A percentile compares a stretch with the other conserved stretches of the same genome.
phyloP scores from a whole-genome alignment of 2,797 vertebrate genomes.

The Pterois miles region DNA sequence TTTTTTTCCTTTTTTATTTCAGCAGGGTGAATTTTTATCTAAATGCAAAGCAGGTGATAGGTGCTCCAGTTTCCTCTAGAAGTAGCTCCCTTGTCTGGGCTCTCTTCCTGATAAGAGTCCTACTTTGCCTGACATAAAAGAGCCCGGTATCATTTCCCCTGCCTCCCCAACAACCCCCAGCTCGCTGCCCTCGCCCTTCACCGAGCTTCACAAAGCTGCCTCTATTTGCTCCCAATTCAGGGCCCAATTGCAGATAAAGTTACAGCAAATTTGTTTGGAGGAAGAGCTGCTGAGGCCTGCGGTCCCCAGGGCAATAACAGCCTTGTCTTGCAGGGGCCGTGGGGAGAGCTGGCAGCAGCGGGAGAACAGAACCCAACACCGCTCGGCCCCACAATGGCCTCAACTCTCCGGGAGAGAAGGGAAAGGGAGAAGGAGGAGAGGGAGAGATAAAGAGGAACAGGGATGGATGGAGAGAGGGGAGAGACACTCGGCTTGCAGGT shows the following conservation, averaged over 20 bases:
- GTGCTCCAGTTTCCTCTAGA: slow-evolving; percentile 86
- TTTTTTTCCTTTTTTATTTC: slow-evolving; percentile 74
- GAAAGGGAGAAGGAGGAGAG: slow-evolving; percentile 34
- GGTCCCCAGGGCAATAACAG: slow-evolving; percentile 92
- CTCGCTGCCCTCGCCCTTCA: slow-evolving; percentile 84
- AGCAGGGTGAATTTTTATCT: slow-evolving; percentile 85
- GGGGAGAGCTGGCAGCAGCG: slow-evolving; percentile 80
- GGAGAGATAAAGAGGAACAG: slow-evolving; percentile 78
- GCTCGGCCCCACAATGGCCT: slow-evolving; percentile 87
- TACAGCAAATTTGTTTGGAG: slow-evolving; percentile 99
- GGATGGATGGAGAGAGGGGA: slow-evolving; percentile 61
- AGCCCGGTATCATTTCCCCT: slow-evolving; percentile 87
- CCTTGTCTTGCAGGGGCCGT: slow-evolving; percentile 87
- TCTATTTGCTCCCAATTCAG: slow-evolving; percentile 93
- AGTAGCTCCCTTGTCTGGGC: slow-evolving; percentile 89
- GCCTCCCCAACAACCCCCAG: slow-evolving; percentile 81
- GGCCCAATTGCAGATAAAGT: slow-evolving; percentile 99
- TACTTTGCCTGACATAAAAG: slow-evolving; percentile 90
- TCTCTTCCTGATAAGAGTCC: slow-evolving; percentile 88
- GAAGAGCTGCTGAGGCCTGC: slow-evolving; percentile 94
- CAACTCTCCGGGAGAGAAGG: slow-evolving; percentile 82
- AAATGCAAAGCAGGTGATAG: slow-evolving; percentile 91
- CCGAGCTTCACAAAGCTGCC: slow-evolving; percentile 88
- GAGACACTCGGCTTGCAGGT: slow-evolving; percentile 89
- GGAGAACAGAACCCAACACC: slow-evolving; percentile 87